phyloP scores from a whole-genome alignment of 2,888 invertebrate genomes.

The Cephus runcator region DNA sequence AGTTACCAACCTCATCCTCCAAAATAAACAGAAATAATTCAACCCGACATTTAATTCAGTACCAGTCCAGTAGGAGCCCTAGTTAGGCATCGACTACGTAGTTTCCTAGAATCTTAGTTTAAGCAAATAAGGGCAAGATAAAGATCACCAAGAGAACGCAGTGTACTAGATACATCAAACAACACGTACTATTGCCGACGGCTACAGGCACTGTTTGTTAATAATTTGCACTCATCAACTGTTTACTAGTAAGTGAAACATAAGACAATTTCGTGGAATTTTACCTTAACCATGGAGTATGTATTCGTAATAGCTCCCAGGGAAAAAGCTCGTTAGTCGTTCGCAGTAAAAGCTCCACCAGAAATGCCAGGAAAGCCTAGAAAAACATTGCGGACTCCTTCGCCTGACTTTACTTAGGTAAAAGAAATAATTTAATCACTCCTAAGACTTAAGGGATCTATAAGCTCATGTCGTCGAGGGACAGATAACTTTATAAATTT shows the following conservation, averaged over 20 bases:
- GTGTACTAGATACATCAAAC: not conserved
- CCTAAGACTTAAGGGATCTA: too few relatives aligned
- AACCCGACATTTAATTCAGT: not conserved
- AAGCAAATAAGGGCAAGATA: not conserved
- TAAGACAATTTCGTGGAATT: not conserved
- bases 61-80: not conserved
- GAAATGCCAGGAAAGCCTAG: too few relatives aligned
- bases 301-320: too few relatives aligned
- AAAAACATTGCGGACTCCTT: too few relatives aligned
- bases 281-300: too few relatives aligned
- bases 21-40: not conserved
- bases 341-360: too few relatives aligned
- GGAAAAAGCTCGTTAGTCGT: too few relatives aligned
- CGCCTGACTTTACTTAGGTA: too few relatives aligned
- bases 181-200: not conserved
- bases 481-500: too few relatives aligned
- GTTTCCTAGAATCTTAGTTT: not conserved
- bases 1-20: not conserved
- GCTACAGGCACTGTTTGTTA: not conserved
- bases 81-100: not conserved
- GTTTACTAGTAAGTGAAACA: not conserved
- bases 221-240: not conserved
- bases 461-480: too few relatives aligned
- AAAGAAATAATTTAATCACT: too few relatives aligned
- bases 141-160: not conserved